These are phyloP conservation scores for Synaphobranchus kaupii DNA, from an alignment of 2,797 vertebrate genomes.

Conservation along the genomic window DNA sequence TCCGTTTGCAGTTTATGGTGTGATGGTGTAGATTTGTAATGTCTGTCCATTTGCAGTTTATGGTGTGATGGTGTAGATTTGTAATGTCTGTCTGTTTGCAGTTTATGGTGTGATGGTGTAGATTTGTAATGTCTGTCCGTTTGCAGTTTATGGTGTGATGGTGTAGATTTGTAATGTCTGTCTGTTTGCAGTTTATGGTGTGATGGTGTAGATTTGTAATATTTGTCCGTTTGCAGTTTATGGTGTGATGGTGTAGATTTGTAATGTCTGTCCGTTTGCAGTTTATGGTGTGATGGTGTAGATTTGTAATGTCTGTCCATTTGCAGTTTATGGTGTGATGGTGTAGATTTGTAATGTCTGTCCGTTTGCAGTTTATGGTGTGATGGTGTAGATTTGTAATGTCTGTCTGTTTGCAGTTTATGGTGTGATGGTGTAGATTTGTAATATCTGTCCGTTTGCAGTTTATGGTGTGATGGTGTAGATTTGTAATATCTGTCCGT, in stretches of 20 bases:
- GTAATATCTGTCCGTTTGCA: neutral
- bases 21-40: fast-evolving
- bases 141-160: conserved; percentile 89
- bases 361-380: neutral
- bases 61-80: no score
- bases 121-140: neutral
- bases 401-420: neutral
- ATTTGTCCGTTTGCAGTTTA: conserved; percentile 78
- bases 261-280: neutral
- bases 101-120: neutral
- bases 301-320: neutral
- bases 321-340: conserved; percentile 89
- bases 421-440: neutral
- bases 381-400: neutral
- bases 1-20: neutral
- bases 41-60: conserved; percentile 78
- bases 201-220: fast-evolving
- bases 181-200: neutral
- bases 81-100: neutral
- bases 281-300: neutral
- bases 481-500: neutral
- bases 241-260: no score
- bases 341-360: no score
- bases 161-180: no score
- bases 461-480: neutral